Conservation (phyloP, 2,113 vertebrate species). For the Scophthalmus maximus region DNA sequence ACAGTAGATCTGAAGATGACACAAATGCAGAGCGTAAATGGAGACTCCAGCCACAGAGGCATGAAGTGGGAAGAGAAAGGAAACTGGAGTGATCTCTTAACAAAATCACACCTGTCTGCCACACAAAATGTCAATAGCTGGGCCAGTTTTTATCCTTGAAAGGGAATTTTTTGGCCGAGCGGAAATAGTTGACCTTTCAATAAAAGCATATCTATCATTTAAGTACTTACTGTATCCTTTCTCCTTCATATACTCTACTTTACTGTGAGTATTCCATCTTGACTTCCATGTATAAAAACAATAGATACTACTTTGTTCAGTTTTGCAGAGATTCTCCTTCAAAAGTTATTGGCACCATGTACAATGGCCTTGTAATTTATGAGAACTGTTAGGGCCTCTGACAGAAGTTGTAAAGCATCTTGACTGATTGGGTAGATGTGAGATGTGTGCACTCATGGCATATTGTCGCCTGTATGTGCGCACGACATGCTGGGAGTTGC, state of each 20-base stretch:
- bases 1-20: slow-evolving; percentile 58
- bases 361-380: slow-evolving; percentile 79
- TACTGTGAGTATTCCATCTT: slow-evolving; percentile 13
- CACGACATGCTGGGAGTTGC: slow-evolving; percentile 64
- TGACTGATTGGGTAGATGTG: slow-evolving; percentile 79
- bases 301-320: slow-evolving; percentile 37
- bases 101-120: slow-evolving; percentile 44
- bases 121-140: slow-evolving; percentile 55
- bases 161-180: slow-evolving; percentile 34
- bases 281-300: slow-evolving; percentile 24
- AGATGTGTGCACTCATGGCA: slow-evolving; percentile 77
- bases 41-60: slow-evolving; percentile 25
- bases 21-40: slow-evolving; percentile 49
- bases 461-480: slow-evolving; percentile 69
- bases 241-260: slow-evolving; percentile 23
- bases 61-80: slow-evolving; percentile 42
- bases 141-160: slow-evolving; percentile 39
- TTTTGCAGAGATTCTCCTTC: slow-evolving; percentile 77
- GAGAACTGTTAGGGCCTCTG: slow-evolving; percentile 75
- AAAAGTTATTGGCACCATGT: slow-evolving; percentile 81
- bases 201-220: slow-evolving; percentile 46
- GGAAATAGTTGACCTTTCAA: slow-evolving; percentile 33
- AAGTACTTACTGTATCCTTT: slow-evolving; percentile 9
- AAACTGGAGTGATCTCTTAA: slow-evolving; percentile 50
- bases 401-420: slow-evolving; percentile 82